Evolutionary conservation across 1,140 invertebrate genomes (phyloP).

Genomic region (Drosophila hydei): DNA sequence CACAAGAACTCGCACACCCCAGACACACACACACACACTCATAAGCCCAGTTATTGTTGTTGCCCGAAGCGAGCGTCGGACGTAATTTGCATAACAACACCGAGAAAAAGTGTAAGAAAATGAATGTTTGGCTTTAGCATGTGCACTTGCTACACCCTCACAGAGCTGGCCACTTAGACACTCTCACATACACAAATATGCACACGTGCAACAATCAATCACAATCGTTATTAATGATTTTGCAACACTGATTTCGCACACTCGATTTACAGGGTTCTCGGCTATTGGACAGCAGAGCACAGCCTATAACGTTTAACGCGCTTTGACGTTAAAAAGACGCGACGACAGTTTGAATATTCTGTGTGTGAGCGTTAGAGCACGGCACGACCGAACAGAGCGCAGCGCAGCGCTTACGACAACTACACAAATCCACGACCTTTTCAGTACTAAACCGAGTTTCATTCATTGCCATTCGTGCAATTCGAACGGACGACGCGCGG

Average conservation of each 20-base stretch:
- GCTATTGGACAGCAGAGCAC: neutral
- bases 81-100: conserved; percentile 75
- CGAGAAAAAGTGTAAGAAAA: conserved; percentile 29
- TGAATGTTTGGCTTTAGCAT: conserved; percentile 41
- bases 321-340: conserved; percentile 14
- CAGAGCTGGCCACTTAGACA: neutral
- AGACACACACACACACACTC: conserved; percentile 34
- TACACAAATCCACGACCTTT: conserved; percentile 83
- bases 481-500: conserved; percentile 36
- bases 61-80: conserved; percentile 56
- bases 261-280: conserved; percentile 23
- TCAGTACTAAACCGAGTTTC: conserved; percentile 80
- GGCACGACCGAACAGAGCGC: conserved; percentile 32
- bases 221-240: conserved; percentile 35
- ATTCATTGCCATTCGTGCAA: conserved; percentile 66
- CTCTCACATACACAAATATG: neutral
- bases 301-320: neutral
- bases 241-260: conserved; percentile 33
- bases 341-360: conserved; percentile 21
- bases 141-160: conserved; percentile 40
- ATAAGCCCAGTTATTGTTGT: conserved; percentile 51
- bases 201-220: conserved; percentile 45
- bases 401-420: conserved; percentile 60
- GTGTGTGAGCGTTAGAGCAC: conserved; percentile 37
- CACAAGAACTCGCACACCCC: neutral